A percentile compares a stretch with the other conserved stretches of the same genome.
phyloP scores from a whole-genome alignment of 2,113 vertebrate genomes.

The Leptobrachium ailaonicum region DNA sequence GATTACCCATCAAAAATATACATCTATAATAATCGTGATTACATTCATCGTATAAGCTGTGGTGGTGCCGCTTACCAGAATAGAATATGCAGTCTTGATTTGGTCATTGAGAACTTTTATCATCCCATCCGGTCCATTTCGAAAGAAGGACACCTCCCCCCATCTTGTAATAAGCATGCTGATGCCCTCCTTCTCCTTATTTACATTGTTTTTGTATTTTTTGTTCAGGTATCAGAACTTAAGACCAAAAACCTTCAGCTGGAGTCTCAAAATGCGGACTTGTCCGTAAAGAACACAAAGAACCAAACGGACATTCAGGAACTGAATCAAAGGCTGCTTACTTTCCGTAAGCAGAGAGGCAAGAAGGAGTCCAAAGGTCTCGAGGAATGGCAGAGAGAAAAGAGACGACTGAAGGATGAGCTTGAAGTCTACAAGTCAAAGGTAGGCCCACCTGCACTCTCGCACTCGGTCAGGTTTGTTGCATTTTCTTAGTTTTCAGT shows the following conservation, averaged over 20 bases:
- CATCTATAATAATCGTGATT: no score
- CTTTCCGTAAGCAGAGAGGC: constrained; percentile 66
- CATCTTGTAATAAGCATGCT: no score
- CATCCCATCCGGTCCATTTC: no score
- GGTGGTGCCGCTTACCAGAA: no score
- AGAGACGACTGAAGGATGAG: constrained; percentile 61
- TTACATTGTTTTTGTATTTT: constrained; percentile 11
- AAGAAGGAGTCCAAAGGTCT: constrained; percentile 49
- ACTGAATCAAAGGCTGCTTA: constrained; percentile 72
- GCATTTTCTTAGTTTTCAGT: no score
- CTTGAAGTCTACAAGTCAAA: constrained; percentile 62
- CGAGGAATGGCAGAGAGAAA: constrained; percentile 66
- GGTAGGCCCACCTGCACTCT: constrained; percentile 51
- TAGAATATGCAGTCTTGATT: no score
- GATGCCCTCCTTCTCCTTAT: no score
- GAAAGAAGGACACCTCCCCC: no score
- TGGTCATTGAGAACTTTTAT: no score
- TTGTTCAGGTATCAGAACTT: constrained; percentile 76
- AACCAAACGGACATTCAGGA: constrained; percentile 69
- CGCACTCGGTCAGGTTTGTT: no score
- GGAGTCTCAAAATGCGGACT: constrained; percentile 74
- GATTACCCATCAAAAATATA: not conserved
- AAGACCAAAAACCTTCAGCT: constrained; percentile 77
- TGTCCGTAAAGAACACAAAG: constrained; percentile 75
- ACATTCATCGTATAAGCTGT: no score